Base-by-base conservation (phyloP, 2,888 invertebrate species). In the Oscheius sp. region DNA sequence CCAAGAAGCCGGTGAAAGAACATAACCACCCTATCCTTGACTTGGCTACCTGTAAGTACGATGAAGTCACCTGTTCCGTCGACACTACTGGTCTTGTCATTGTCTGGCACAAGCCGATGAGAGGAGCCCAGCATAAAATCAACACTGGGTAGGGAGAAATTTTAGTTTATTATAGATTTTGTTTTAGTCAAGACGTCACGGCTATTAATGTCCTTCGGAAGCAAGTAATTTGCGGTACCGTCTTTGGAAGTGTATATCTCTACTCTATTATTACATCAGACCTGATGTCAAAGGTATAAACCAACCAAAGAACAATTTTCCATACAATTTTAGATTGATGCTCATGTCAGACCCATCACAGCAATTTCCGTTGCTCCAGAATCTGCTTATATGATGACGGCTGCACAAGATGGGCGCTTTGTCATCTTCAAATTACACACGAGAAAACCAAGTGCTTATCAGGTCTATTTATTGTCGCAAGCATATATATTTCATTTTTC, bases 401-500 rank as follows among this genome's bases (percentile, higher is more conserved):
- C 82, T 9, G 79, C 84, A 4, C 86, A 87, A 75, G 88, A 88
- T 71, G 78, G 82, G 1, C 79, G 76, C 13, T 80, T 86, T 11
- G 68, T 81, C 4, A 81, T 88, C 7, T 88, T 85, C 80, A 89
- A 88, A 62, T 75, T 88, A n/a, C 87, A 87, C 71, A 86, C 87
- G 0, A 57, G 88, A 50, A 86, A 88, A 55, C 88, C 88, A 11
- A 84, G 87, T n/a, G 83, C 84, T 0, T 88, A 83, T 76, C 83
- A 87, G 75, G 87, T 87, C 33, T 2, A 11, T 47, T 11, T n/a
- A 48, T 21, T 9, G 33, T 13, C 21, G 33, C 13, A 42, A 48
- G 7, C 10, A 35, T 55, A 33, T 4, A 29, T 37, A 70, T 11
- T 47, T 5, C 21, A 5, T 2, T n/a, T 53, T 81, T 62, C 51